phyloP scores from a whole-genome alignment of 2,888 invertebrate species.

The Tiliacea citrago region DNA sequence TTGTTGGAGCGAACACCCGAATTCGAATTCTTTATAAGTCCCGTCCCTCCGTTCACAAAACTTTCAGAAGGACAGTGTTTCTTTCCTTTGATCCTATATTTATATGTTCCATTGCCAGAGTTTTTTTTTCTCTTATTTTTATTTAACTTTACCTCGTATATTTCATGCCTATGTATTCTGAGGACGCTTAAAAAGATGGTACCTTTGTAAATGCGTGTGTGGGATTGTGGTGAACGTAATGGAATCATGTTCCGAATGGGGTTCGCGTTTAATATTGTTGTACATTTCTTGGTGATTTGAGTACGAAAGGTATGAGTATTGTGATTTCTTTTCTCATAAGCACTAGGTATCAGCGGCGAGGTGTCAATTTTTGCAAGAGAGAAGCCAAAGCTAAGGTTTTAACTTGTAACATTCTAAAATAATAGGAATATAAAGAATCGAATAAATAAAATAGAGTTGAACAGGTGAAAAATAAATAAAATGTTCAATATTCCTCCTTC shows the following conservation, averaged over 20 bases:
- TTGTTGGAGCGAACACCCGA: conserved; percentile 56
- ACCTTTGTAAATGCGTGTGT: conserved; percentile 21
- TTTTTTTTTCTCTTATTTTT: conserved; percentile 75
- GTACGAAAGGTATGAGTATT: conserved; percentile 2
- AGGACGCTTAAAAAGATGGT: conserved; percentile 30
- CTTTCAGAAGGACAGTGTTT: conserved; percentile 69
- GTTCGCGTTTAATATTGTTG: conserved; percentile 23
- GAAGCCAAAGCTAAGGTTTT: no score
- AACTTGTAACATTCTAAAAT: no score
- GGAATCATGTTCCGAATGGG: conserved; percentile 32
- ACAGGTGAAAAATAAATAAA: no score
- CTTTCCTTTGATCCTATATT: conserved; percentile 79
- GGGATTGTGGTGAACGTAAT: conserved; percentile 46
- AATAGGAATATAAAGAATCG: no score
- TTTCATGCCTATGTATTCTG: conserved; percentile 63
- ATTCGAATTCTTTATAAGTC: conserved; percentile 62
- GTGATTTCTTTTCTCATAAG: conserved; percentile 10
- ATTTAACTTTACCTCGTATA: conserved; percentile 73
- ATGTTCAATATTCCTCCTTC: no score
- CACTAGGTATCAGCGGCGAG: no score
- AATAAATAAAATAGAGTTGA: no score
- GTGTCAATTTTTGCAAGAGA: no score
- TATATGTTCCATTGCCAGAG: conserved; percentile 71
- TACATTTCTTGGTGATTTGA: conserved; percentile 25
- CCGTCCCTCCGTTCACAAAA: conserved; percentile 53